Conservation (phyloP, 1,140 invertebrate genomes). For the Phenacoccus solenopsis region DNA sequence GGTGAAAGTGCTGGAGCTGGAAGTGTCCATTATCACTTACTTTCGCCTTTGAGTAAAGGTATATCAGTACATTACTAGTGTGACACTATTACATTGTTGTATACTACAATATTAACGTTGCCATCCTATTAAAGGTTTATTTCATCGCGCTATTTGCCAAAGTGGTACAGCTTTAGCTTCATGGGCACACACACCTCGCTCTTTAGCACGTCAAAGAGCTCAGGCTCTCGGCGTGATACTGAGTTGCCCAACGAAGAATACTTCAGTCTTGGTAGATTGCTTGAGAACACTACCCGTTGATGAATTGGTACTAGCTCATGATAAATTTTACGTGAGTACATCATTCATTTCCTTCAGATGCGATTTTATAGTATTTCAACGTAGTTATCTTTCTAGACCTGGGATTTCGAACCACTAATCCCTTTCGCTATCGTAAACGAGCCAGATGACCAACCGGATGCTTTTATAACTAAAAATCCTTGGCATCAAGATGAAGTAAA, state of each 20-base stretch:
- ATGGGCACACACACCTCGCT: not conserved
- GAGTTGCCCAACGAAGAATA: not conserved
- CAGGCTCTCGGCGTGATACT: not conserved
- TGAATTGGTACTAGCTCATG: not conserved
- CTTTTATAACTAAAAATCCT: not conserved
- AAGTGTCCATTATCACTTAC: constrained; percentile 20
- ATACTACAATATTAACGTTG: too few species aligned
- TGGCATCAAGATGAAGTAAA: not conserved
- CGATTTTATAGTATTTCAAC: too few species aligned
- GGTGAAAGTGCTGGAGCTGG: constrained; percentile 23
- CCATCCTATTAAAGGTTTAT: too few species aligned
- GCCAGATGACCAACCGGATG: not conserved
- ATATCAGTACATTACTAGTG: constrained; percentile 39
- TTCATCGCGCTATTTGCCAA: constrained; percentile 34
- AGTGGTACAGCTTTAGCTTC: constrained; percentile 38
- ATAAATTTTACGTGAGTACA: constrained; percentile 4
- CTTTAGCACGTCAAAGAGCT: not conserved
- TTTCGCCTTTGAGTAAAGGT: constrained; percentile 23
- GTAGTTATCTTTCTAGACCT: not conserved
- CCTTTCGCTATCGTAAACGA: not conserved
- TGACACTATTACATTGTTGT: too few species aligned
- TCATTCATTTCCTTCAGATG: not conserved
- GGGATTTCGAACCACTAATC: not conserved
- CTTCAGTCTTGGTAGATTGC: not conserved
- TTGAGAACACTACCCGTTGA: not conserved